phyloP scores from a whole-genome alignment of 2,888 invertebrate genomes.

The Ryuthela nishihirai region DNA sequence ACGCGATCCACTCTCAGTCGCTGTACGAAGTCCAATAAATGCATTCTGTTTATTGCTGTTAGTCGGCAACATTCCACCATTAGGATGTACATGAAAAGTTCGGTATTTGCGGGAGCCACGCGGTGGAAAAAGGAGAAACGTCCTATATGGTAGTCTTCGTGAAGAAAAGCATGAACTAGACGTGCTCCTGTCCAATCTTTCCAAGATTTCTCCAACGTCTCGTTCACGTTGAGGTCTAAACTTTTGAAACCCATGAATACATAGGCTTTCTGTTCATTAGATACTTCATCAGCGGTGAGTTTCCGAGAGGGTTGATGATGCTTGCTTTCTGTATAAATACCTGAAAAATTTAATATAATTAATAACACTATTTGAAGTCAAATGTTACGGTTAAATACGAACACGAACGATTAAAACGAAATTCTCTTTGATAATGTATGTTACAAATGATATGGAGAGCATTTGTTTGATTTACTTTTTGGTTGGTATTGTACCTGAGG shows the following conservation, averaged over 20 bases:
- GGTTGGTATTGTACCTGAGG: no score
- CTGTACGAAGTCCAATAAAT: conserved; percentile 22
- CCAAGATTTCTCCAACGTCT: conserved; percentile 14
- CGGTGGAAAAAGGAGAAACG: conserved; percentile 25
- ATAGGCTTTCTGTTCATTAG: conserved; percentile 9
- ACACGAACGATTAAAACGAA: no score
- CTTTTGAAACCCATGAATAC: conserved; percentile 28
- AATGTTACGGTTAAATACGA: no score
- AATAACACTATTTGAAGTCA: no score
- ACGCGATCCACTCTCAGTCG: conserved; percentile 23
- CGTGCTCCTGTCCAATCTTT: conserved; percentile 33
- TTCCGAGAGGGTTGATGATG: background rate
- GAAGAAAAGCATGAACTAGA: conserved; percentile 9
- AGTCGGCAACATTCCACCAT: conserved; percentile 16
- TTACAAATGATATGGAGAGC: no score
- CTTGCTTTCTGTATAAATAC: conserved; percentile 25
- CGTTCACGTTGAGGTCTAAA: conserved; percentile 9
- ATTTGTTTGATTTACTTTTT: no score
- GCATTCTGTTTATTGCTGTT: conserved; percentile 6
- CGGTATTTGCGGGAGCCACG: conserved; percentile 10
- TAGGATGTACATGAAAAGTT: conserved; percentile 22
- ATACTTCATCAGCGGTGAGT: conserved; percentile 1
- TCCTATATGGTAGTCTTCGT: conserved; percentile 13
- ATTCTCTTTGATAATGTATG: no score
- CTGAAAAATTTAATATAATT: no score